Evolutionary conservation across 2,888 invertebrate species (phyloP).

Genomic region (Hofmannophila pseudospretella): DNA sequence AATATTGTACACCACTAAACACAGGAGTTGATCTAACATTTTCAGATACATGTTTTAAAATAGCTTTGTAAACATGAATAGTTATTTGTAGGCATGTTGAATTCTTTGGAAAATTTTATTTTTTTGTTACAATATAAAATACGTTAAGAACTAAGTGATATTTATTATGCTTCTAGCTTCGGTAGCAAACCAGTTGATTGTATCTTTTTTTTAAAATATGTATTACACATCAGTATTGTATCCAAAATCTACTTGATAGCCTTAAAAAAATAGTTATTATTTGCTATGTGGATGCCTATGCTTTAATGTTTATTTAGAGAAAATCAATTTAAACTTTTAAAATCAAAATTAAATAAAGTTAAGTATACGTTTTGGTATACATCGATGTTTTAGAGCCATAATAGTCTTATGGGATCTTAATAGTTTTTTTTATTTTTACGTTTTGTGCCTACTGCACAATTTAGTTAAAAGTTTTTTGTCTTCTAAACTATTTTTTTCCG

Average conservation of each 20-base stretch:
- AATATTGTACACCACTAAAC: slow-evolving; percentile 22
- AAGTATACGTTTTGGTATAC: too few species aligned
- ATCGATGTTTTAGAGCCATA: too few species aligned
- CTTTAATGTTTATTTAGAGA: too few species aligned
- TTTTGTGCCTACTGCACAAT: too few species aligned
- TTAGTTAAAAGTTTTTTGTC: too few species aligned
- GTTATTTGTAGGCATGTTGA: slow-evolving; percentile 55
- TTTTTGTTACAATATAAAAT: slow-evolving; percentile 44
- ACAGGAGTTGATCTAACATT: background rate
- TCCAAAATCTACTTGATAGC: slow-evolving; percentile 21
- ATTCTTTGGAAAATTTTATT: slow-evolving; percentile 72
- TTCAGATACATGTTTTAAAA: slow-evolving; percentile 4
- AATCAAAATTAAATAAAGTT: too few species aligned
- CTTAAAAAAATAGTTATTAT: background rate
- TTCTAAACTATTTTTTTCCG: too few species aligned
- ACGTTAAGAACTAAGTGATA: slow-evolving; percentile 49
- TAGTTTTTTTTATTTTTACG: too few species aligned
- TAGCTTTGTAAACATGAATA: slow-evolving; percentile 10
- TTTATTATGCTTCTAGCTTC: slow-evolving; percentile 34
- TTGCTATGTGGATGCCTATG: too few species aligned
- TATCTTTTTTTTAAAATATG: slow-evolving; percentile 19
- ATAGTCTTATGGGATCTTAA: too few species aligned
- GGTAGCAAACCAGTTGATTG: slow-evolving; percentile 24
- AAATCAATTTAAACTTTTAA: too few species aligned
- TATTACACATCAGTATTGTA: slow-evolving; percentile 54